Base-by-base conservation (phyloP, 2,113 vertebrate genomes). In the Saccopteryx leptura region DNA sequence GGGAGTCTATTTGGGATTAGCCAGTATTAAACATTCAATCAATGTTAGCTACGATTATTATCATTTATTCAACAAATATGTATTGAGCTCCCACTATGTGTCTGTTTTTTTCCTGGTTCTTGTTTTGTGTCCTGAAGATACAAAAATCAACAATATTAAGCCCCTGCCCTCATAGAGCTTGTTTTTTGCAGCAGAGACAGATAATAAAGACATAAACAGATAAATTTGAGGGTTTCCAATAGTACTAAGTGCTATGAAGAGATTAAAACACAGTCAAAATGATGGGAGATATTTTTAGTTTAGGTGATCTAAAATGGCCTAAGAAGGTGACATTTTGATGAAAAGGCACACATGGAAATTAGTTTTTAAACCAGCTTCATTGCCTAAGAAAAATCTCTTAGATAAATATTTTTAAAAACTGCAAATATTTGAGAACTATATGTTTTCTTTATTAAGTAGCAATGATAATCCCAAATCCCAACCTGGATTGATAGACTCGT, bases 341-440 rank as follows among this genome's bases (percentile, higher is more conserved):
- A 93, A 61, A 82, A 94, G 39, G 9, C 13, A 94, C 28, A 82
- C 65, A 33, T 6, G 84, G 28, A 88, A 91, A 80, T 82, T 74
- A n/a, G 17, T 69, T 95, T 96, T 87, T 86, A 91, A 94, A 23
- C 9, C 14, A 68, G 33, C 58, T 85, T 85, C 46, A 78, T 24
- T 13, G 50, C 7, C 79, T 39, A 48, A 65, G n/a, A 26, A 91
- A 83, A 93, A 78, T 63, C 13, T 68, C 19, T 52, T 75, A 85
- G 23, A 87, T 52, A 46, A 15, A 14, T 85, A 84, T 63, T 50
- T 85, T 50, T 85, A 86, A 94, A 91, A 24, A 48, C 31, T 90
- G 39, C 11, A 74, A 93, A 82, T 78, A 97, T 86, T 92, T 91
- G 72, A 33, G 31, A 91, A 61, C 21, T 61, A 11, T 33, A 7